Evolutionary conservation across 2,113 vertebrate species (phyloP), one percentile per base, ranked within the genome.

Genomic region (Parotia lawesii): DNA sequence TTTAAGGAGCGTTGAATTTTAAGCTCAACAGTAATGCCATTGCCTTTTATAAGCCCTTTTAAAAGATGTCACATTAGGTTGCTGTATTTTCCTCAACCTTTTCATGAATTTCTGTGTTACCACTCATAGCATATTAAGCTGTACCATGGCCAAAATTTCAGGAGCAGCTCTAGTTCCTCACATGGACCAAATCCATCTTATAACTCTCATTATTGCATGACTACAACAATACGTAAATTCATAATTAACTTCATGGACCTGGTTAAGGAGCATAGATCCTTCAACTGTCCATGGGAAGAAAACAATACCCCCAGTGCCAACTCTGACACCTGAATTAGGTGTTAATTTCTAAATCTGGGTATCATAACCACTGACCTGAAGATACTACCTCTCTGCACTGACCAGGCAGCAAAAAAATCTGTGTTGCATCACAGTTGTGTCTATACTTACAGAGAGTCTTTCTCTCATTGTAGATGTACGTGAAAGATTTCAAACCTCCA

Each of bases 291-390:
- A 40, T 27, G 3, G 44, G 24, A 67, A 84, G 31, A 58, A 44
- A 84, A 44, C 0, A 2, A 20, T 38, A 27, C 2, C 2, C 5
- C 7, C 22, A 45, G 1, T 3, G 3, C 17, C 24, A 83, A 12
- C 12, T 60, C 15, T 37, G 12, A 74, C 13, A 74, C 14, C n/a
- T 23, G 15, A 61, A 25, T 31, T 31, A 47, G 9, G 12, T 33
- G 6, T 2, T 9, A 61, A 38, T 45, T 45, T 81, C 11, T 53
- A 61, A 47, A 42, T 27, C 20, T 35, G 23, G 12, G 2, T 51
- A 20, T 35, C 28, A 7, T 16, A 58, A 76, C 11, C 6, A 50
- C 5, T 61, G 2, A 3, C 21, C 24, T 65, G 16, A 82, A 47
- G 21, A 37, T 56, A 31, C 2, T 24, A 9, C 10, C 5, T 14